A percentile compares a stretch with the other conserved stretches of the same genome.
Conservation (phyloP, 2,888 invertebrate genomes). For the Agrochola litura region DNA sequence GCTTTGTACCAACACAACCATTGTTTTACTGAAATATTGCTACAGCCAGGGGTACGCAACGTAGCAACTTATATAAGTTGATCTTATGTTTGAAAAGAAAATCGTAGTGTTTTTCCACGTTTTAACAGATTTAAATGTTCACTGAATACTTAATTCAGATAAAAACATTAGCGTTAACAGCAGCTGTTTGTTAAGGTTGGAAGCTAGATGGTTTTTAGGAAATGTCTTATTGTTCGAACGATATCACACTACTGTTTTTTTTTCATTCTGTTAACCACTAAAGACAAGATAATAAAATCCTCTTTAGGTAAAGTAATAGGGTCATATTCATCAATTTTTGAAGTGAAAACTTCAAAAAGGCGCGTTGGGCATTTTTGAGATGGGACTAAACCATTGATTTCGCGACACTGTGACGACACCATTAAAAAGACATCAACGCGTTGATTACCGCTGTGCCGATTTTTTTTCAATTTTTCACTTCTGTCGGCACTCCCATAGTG, state of each 20-base stretch:
- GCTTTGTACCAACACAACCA: constrained; percentile 77
- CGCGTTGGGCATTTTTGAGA: no score
- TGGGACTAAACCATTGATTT: no score
- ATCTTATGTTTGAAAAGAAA: constrained; percentile 5
- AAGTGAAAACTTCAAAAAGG: no score
- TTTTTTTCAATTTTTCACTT: no score
- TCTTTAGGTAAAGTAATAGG: not conserved
- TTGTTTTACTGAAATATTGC: constrained; percentile 89
- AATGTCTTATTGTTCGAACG: not conserved
- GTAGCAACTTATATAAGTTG: not conserved
- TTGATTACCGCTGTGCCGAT: no score
- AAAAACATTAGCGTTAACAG: constrained; percentile 19
- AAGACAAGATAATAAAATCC: not conserved
- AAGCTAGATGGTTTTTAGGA: not conserved
- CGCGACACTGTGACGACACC: no score
- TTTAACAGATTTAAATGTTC: constrained; percentile 32
- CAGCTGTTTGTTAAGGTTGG: constrained; percentile 18
- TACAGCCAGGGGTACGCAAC: constrained; percentile 71
- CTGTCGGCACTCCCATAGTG: no score
- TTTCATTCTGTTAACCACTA: not conserved
- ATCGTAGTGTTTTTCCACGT: not conserved
- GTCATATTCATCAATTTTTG: no score
- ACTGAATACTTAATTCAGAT: constrained; percentile 28
- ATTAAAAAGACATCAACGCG: no score
- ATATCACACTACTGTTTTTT: not conserved